phyloP scores from a whole-genome alignment of 2,888 invertebrate genomes.

The Unio delphinus region DNA sequence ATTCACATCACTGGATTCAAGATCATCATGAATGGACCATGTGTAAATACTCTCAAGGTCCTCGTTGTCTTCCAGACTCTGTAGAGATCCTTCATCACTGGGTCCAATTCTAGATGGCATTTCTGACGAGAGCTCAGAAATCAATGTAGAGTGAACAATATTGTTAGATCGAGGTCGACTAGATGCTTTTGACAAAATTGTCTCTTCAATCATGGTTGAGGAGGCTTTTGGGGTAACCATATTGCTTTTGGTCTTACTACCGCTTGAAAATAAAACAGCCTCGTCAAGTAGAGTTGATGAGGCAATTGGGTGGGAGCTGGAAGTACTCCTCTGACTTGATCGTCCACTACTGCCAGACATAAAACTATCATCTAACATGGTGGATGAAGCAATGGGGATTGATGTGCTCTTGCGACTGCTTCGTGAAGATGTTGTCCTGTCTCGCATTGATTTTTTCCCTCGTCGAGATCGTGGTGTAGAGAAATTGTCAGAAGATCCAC shows the following conservation, averaged over 20 bases:
- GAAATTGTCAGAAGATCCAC: constrained; percentile 34
- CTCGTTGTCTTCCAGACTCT: constrained; percentile 15
- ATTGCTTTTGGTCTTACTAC: constrained; percentile 24
- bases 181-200: constrained; percentile 36
- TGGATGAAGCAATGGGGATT: constrained; percentile 56
- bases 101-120: constrained; percentile 19
- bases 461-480: constrained; percentile 33
- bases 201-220: constrained; percentile 35
- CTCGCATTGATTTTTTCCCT: constrained; percentile 21
- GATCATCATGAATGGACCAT: constrained; percentile 54
- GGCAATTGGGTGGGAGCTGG: constrained; percentile 48
- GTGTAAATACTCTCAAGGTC: constrained; percentile 54
- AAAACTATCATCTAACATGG: constrained; percentile 50
- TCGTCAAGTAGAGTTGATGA: constrained; percentile 58
- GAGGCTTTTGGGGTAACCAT: constrained; percentile 33
- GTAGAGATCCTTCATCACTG: constrained; percentile 5
- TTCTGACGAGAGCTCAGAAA: constrained; percentile 14
- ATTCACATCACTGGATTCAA: constrained; percentile 42
- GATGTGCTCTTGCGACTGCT: constrained; percentile 42
- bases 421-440: constrained; percentile 29
- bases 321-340: constrained; percentile 35
- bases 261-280: constrained; percentile 44
- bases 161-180: constrained; percentile 25
- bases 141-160: constrained; percentile 36
- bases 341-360: constrained; percentile 42